These are phyloP conservation scores for Opisthocomus hoazin DNA, from an alignment of 2,113 vertebrate species.

Conservation along the genomic window DNA sequence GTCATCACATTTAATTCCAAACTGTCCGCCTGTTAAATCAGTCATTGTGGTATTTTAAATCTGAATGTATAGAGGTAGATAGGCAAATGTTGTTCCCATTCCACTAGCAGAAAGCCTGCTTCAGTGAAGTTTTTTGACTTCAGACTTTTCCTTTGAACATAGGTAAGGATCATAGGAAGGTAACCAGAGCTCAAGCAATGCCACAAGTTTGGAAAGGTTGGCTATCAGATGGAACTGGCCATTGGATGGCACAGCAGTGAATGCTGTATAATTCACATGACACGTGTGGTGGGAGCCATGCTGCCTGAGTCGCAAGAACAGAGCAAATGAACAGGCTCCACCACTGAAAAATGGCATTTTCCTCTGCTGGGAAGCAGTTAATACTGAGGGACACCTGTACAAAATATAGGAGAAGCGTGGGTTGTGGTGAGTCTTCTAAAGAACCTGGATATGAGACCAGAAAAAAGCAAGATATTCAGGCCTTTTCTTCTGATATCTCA, in stretches of 20 bases:
- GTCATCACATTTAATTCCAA: neutral
- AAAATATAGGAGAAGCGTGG: neutral
- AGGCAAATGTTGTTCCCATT: neutral
- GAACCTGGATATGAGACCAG: neutral
- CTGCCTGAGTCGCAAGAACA: neutral
- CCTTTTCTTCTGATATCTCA: neutral
- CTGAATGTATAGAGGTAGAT: neutral
- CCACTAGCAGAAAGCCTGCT: neutral
- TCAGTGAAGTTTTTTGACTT: neutral
- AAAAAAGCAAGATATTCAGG: neutral
- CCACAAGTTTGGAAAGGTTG: neutral
- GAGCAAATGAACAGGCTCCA: neutral
- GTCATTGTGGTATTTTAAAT: neutral
- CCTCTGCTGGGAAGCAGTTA: neutral
- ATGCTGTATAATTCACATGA: neutral
- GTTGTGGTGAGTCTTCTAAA: neutral
- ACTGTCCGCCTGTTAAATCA: neutral
- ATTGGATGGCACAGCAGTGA: neutral
- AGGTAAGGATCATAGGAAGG: neutral
- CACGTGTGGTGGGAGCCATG: fast-evolving
- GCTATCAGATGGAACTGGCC: neutral
- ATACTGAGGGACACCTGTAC: neutral
- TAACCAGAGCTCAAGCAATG: neutral
- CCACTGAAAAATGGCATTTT: neutral
- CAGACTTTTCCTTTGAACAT: neutral